These are phyloP conservation scores for Dromas ardeola DNA, from an alignment of 2,113 vertebrate species.

Conservation along the genomic window DNA sequence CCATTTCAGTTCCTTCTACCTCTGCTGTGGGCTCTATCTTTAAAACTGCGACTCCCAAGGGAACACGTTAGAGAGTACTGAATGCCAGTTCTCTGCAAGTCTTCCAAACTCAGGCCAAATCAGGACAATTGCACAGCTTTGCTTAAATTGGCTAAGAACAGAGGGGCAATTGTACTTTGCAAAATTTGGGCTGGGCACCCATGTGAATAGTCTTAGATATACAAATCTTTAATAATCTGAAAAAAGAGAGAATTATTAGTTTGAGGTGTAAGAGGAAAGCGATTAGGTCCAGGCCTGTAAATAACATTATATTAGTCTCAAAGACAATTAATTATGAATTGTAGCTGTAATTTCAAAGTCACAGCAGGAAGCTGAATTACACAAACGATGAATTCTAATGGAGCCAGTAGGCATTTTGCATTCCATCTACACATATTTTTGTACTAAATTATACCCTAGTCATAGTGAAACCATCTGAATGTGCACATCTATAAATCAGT, in stretches of 20 bases:
- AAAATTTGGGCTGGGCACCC: conserved; percentile 10
- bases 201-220: conserved; percentile 8
- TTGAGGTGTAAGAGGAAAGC: conserved; percentile 62
- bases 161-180: conserved; percentile 15
- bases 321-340: conserved; percentile 74
- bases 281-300: conserved; percentile 57
- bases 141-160: not conserved
- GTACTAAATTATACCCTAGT: conserved; percentile 29
- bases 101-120: not conserved
- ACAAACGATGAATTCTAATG: conserved; percentile 63
- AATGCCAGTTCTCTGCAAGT: not conserved
- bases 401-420: conserved; percentile 49
- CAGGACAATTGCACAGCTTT: not conserved
- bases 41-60: not conserved
- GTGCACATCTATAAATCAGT: conserved; percentile 40
- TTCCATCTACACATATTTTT: conserved; percentile 46
- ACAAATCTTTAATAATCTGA: conserved; percentile 8
- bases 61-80: not conserved
- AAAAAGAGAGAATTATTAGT: conserved; percentile 43
- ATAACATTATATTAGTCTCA: conserved; percentile 65
- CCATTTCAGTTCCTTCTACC: not conserved
- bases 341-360: conserved; percentile 70
- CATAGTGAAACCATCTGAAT: conserved; percentile 33
- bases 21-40: not conserved
- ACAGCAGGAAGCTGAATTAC: conserved; percentile 64